Conservation (phyloP, 2,797 vertebrate genomes). For the Fringilla coelebs region DNA sequence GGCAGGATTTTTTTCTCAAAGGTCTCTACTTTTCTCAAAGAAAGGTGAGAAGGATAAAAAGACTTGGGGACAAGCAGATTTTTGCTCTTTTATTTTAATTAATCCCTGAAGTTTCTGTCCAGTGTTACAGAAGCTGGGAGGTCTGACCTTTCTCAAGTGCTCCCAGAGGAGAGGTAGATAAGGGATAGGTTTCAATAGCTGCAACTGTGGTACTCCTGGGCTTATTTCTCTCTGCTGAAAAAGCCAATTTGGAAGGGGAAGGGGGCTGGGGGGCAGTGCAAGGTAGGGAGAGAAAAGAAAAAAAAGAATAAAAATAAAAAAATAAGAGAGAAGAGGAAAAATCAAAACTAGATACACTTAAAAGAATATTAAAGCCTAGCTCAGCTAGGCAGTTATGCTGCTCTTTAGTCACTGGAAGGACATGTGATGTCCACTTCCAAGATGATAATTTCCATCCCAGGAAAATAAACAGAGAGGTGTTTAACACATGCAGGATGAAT, state of each 20-base stretch:
- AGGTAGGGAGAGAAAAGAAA: too few relatives aligned
- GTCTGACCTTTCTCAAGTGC: not conserved
- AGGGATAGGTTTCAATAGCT: not conserved
- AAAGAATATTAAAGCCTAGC: not conserved
- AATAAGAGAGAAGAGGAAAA: not conserved
- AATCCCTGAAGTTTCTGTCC: not conserved
- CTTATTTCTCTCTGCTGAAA: not conserved
- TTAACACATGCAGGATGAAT: not conserved
- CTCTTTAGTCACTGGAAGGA: not conserved
- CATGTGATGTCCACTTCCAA: not conserved
- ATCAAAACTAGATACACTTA: not conserved
- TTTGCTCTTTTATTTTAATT: not conserved
- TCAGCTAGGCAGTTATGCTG: not conserved
- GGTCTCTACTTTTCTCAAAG: not conserved
- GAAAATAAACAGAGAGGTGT: not conserved
- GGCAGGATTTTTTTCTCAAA: not conserved
- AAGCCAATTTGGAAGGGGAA: not conserved
- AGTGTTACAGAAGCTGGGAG: not conserved
- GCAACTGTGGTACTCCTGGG: not conserved
- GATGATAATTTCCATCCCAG: not conserved
- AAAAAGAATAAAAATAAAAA: rapidly evolving
- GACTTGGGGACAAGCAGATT: not conserved
- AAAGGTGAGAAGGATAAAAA: not conserved
- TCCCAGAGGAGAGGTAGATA: not conserved
- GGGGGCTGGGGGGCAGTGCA: rapidly evolving